Percentiles rank a stretch among this genome's conserved stretches.
Evolutionary conservation across 2,113 vertebrate genomes (phyloP).

Genomic region (Campylorhamphus procurvoides): DNA sequence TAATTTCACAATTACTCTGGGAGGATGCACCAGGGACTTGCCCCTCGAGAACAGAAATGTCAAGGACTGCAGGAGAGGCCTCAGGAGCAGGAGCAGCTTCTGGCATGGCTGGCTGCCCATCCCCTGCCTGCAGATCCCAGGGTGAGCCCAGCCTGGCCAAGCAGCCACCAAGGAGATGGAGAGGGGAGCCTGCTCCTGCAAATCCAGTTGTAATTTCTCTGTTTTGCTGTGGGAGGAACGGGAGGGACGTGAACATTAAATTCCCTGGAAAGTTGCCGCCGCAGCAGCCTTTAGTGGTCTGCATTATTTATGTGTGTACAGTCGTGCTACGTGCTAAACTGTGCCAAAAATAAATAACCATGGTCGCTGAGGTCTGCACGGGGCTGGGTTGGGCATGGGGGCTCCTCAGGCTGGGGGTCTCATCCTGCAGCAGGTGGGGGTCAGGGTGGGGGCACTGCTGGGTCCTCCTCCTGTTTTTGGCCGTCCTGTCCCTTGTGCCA

Average conservation of each 20-base stretch:
- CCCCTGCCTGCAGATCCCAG: neutral
- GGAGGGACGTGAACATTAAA: constrained; percentile 35
- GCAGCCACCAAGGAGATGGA: neutral
- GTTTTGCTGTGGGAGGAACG: constrained; percentile 33
- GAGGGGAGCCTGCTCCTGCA: neutral
- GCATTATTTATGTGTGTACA: constrained; percentile 65
- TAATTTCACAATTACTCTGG: constrained; percentile 79
- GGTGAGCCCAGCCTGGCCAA: neutral
- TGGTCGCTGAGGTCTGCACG: fast-evolving
- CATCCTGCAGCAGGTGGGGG: fast-evolving
- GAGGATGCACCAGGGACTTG: constrained; percentile 77
- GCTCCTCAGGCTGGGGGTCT: fast-evolving
- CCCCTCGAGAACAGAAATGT: constrained; percentile 74
- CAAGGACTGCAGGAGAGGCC: constrained; percentile 65
- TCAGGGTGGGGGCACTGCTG: neutral
- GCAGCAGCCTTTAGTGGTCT: constrained; percentile 17
- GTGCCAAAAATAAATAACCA: neutral
- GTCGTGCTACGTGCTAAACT: neutral
- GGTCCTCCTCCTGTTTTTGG: neutral
- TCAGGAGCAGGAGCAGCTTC: neutral
- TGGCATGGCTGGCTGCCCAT: fast-evolving
- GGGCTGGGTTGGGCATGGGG: fast-evolving
- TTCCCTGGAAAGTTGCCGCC: neutral
- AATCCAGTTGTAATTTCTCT: constrained; percentile 64
- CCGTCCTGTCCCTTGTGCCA: fast-evolving